phyloP scores from a whole-genome alignment of 2,797 vertebrate species.

The Anomalospiza imberbis region DNA sequence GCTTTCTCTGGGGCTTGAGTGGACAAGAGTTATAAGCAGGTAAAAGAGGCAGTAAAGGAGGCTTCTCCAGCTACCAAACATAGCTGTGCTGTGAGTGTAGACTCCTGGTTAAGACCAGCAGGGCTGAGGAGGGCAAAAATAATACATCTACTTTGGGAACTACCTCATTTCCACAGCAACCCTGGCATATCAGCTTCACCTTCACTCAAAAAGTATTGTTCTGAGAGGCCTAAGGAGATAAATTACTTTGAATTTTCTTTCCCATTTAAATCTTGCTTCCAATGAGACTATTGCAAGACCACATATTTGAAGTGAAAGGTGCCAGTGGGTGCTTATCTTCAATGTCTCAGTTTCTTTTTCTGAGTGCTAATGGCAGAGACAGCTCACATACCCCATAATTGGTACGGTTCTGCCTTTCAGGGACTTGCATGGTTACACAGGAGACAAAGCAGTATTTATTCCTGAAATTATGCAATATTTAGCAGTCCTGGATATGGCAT shows the following conservation, averaged over 20 bases:
- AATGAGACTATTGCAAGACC: neutral
- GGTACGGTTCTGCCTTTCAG: rapidly evolving
- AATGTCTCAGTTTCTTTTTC: neutral
- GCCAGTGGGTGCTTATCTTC: neutral
- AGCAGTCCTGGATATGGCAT: neutral
- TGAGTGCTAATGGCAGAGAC: neutral
- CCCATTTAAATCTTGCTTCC: neutral
- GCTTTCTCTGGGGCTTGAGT: neutral
- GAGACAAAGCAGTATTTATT: neutral
- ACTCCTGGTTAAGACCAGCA: neutral
- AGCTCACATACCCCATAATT: neutral
- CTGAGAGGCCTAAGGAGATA: neutral
- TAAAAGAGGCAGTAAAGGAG: neutral
- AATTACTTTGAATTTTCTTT: neutral
- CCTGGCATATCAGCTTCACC: neutral
- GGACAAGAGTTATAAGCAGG: neutral
- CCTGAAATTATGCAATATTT: neutral
- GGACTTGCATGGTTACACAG: rapidly evolving
- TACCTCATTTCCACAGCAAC: neutral
- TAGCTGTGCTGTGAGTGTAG: neutral
- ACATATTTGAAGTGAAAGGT: neutral
- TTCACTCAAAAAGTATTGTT: neutral
- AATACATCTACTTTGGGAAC: neutral
- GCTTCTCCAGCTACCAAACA: neutral
- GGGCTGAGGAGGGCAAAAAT: neutral